A percentile compares a stretch with the other conserved stretches of the same genome.
These are phyloP conservation scores for Brachyrhaphis roseni DNA, from an alignment of 2,797 vertebrate genomes.

Conservation along the genomic window DNA sequence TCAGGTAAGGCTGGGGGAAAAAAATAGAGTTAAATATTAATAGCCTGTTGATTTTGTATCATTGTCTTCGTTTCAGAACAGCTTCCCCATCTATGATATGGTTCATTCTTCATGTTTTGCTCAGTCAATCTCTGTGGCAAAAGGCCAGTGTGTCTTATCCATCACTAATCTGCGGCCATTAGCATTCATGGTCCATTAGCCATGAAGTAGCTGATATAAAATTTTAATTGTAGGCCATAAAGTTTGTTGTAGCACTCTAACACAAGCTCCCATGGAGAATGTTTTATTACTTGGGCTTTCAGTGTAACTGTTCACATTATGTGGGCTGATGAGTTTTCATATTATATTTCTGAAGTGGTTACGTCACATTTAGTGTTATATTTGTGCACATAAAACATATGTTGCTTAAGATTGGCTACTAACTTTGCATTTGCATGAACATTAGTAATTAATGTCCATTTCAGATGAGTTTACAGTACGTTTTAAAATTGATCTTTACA, in stretches of 20 bases:
- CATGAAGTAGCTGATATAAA: slow-evolving; percentile 60
- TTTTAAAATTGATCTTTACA: background rate
- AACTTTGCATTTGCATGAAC: background rate
- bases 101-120: slow-evolving; percentile 17
- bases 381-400: background rate
- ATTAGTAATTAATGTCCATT: background rate
- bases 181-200: slow-evolving; percentile 74
- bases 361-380: background rate
- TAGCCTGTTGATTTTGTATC: slow-evolving; percentile 31
- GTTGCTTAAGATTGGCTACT: background rate
- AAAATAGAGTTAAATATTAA: slow-evolving; percentile 21
- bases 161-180: slow-evolving; percentile 65
- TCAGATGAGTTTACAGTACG: background rate
- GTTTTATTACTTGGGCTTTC: slow-evolving; percentile 20
- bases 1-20: background rate
- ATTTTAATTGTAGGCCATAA: slow-evolving; percentile 61
- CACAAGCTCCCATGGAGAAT: slow-evolving; percentile 10
- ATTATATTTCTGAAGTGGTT: background rate
- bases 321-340: slow-evolving; percentile 14
- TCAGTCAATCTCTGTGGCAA: slow-evolving; percentile 36
- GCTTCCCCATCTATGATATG: background rate
- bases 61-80: slow-evolving; percentile 14
- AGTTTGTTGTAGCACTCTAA: slow-evolving; percentile 35
- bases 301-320: background rate
- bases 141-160: slow-evolving; percentile 46